Conservation (phyloP, 2,888 invertebrate genomes). For the Zelleria hepariella region DNA sequence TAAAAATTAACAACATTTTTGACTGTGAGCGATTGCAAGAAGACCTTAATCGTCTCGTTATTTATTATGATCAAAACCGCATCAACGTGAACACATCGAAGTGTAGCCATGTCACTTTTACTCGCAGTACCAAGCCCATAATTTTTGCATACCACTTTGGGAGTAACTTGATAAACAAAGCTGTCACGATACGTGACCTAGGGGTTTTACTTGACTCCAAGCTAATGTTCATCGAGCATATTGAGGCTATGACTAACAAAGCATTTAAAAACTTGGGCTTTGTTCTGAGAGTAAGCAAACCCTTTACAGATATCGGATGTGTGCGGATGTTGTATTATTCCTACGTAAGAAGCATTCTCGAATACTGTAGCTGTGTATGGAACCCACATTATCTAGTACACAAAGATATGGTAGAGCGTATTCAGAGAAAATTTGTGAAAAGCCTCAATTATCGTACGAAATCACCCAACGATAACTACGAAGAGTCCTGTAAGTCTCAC, state of each 20-base stretch:
- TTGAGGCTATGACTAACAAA: background rate
- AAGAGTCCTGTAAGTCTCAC: too few species aligned
- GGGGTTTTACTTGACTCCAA: background rate
- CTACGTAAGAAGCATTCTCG: background rate
- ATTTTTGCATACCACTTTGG: background rate
- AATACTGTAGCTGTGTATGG: background rate
- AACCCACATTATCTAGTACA: background rate
- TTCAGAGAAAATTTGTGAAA: constrained; percentile 8
- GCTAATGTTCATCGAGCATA: background rate
- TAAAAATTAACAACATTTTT: background rate
- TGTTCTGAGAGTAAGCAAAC: background rate
- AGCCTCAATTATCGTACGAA: too few species aligned
- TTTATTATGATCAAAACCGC: background rate
- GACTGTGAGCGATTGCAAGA: background rate
- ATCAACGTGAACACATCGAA: background rate
- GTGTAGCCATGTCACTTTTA: background rate
- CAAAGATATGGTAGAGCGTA: background rate
- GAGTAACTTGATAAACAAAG: background rate
- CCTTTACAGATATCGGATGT: background rate
- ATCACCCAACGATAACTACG: too few species aligned
- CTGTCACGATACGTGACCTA: background rate
- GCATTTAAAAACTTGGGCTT: background rate
- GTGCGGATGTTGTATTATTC: background rate
- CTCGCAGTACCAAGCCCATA: background rate
- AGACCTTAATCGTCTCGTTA: background rate